Evolutionary conservation across 2,888 invertebrate species (phyloP).

Genomic region (Molorchus minor): DNA sequence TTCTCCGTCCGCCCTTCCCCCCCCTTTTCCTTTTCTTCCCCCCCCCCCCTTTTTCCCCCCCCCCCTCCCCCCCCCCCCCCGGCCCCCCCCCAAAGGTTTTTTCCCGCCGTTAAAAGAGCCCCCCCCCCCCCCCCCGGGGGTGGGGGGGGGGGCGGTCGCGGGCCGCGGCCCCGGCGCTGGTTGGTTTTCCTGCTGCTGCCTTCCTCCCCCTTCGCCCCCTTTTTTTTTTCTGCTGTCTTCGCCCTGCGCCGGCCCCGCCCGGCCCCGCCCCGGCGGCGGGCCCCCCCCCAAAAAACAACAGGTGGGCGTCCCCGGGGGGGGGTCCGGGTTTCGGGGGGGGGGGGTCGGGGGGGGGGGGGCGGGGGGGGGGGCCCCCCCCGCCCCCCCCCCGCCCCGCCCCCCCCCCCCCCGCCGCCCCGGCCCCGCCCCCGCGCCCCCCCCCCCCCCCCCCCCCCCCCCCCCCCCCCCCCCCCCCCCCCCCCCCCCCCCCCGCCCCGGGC

Average conservation of each 20-base stretch:
- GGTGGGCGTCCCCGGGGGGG: background rate
- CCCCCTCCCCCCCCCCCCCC: no score
- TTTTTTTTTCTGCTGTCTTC: background rate
- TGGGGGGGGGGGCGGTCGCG: background rate
- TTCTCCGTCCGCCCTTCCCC: no score
- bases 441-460: background rate
- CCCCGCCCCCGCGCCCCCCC: background rate
- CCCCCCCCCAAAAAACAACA: background rate
- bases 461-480: background rate
- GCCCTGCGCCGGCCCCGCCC: background rate
- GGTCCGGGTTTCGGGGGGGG: no score
- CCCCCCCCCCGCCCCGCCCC: background rate
- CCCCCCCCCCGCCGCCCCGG: background rate
- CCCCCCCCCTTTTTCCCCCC: no score
- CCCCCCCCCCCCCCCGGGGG: no score
- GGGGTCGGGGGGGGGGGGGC: no score
- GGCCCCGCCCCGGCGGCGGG: background rate
- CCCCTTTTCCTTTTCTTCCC: no score
- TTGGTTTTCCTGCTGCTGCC: background rate
- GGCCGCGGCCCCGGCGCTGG: background rate
- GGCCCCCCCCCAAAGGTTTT: no score
- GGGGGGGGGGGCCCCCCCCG: no score
- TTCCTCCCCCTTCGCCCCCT: background rate
- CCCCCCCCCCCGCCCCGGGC: background rate
- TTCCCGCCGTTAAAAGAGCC: no score